Percentiles rank a stretch among this genome's conserved stretches.
Conservation (phyloP, 1,140 invertebrate genomes). For the Rhopalosiphum maidis region DNA sequence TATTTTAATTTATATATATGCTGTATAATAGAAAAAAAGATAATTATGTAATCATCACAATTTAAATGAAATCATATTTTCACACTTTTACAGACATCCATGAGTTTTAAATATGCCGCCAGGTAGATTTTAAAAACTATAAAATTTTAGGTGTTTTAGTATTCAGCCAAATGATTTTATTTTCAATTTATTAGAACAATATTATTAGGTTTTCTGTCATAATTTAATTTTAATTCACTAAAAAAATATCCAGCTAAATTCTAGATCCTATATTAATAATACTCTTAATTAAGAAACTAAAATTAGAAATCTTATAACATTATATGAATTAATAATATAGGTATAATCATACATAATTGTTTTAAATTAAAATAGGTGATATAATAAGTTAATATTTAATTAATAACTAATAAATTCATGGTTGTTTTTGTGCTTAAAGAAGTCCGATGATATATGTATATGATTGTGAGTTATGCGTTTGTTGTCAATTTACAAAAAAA, state of each 20-base stretch:
- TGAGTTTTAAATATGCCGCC: not conserved
- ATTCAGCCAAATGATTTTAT: not conserved
- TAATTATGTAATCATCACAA: not conserved
- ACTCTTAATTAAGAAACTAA: not conserved
- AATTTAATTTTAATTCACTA: not conserved
- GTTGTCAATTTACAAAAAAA: not conserved
- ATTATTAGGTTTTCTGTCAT: not conserved
- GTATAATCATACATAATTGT: not conserved
- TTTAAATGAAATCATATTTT: not conserved
- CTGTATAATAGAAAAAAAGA: not conserved
- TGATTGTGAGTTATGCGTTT: not conserved
- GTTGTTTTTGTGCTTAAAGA: not conserved
- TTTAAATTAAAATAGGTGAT: not conserved
- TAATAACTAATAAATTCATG: not conserved
- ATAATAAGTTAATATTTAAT: not conserved
- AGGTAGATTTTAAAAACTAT: not conserved
- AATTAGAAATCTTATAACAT: not conserved
- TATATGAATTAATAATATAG: not conserved
- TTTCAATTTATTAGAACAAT: not conserved
- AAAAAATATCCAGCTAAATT: slow-evolving; percentile 2
- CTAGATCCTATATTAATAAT: not conserved
- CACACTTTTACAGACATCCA: not conserved
- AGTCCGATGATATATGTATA: not conserved
- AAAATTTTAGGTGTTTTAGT: not conserved
- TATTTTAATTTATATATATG: not conserved